Evolutionary conservation across 2,113 vertebrate genomes (phyloP).

Genomic region (Rhegmatorhina hoffmannsi): DNA sequence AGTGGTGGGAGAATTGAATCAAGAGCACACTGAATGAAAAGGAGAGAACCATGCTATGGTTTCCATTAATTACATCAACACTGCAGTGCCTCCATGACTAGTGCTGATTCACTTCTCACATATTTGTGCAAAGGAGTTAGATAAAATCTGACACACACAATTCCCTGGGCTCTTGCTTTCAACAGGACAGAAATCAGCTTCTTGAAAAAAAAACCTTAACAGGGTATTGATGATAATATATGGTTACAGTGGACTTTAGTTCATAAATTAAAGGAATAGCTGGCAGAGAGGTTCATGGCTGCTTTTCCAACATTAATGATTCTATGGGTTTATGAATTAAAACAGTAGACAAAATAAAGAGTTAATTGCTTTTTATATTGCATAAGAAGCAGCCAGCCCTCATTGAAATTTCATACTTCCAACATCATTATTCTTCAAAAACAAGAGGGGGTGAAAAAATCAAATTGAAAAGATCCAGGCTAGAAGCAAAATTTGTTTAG

Average conservation of each 20-base stretch:
- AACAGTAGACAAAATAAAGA: constrained; percentile 5
- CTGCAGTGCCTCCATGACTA: not conserved
- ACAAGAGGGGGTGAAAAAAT: constrained; percentile 34
- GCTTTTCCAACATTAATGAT: not conserved
- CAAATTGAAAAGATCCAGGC: constrained; percentile 32
- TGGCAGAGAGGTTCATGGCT: not conserved
- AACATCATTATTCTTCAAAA: constrained; percentile 45
- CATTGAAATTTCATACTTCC: constrained; percentile 26
- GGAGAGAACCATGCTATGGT: not conserved
- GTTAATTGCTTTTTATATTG: constrained; percentile 16
- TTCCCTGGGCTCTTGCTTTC: not conserved
- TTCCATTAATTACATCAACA: not conserved
- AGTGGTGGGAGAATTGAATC: not conserved
- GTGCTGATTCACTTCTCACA: not conserved
- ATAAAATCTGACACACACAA: not conserved
- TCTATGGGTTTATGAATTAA: not conserved
- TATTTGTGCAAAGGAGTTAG: not conserved
- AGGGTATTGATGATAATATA: not conserved
- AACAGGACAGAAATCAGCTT: not conserved
- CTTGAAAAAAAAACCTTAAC: not conserved
- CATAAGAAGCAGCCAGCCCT: not conserved
- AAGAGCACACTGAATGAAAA: not conserved
- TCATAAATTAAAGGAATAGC: not conserved
- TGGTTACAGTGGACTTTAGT: not conserved
- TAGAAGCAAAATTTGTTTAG: constrained; percentile 64